These are phyloP conservation scores for Belonocnema kinseyi DNA, from an alignment of 1,140 invertebrate genomes.

Conservation along the genomic window DNA sequence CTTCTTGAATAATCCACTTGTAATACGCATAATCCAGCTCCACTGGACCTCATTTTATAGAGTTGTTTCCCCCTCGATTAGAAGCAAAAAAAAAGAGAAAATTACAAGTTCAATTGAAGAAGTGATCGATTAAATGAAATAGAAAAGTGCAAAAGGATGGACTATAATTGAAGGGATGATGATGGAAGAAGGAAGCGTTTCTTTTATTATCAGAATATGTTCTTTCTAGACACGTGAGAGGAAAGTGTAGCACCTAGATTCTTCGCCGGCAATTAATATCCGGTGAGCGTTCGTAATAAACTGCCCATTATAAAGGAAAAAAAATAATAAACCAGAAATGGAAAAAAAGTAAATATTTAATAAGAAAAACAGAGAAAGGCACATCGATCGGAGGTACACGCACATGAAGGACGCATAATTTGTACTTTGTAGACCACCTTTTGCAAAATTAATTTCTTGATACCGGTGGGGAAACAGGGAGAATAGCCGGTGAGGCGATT, in stretches of 20 bases:
- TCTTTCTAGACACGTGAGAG: conserved; percentile 40
- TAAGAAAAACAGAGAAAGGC: not conserved
- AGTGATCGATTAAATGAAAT: not conserved
- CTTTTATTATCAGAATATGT: conserved; percentile 26
- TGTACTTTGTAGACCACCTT: conserved; percentile 39
- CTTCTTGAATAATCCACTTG: too few species aligned
- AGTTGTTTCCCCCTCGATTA: too few species aligned
- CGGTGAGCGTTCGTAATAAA: conserved; percentile 51
- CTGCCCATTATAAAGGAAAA: conserved; percentile 42
- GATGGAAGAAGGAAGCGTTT: not conserved
- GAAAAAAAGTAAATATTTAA: conserved; percentile 32
- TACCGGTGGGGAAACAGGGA: conserved; percentile 47
- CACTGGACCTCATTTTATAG: too few species aligned
- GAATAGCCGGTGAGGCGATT: conserved; percentile 64
- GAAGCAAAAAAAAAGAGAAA: not conserved
- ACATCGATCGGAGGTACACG: too few species aligned
- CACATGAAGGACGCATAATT: conserved; percentile 45
- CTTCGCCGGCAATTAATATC: conserved; percentile 43
- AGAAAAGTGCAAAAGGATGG: not conserved
- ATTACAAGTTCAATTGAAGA: conserved; percentile 2
- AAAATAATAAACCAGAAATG: conserved; percentile 45
- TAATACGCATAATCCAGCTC: too few species aligned
- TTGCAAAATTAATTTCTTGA: too few species aligned
- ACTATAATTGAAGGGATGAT: not conserved
- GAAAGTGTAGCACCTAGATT: conserved; percentile 41